Evolutionary conservation across 2,113 vertebrate genomes (phyloP).

Genomic region (Syrrhaptes paradoxus): DNA sequence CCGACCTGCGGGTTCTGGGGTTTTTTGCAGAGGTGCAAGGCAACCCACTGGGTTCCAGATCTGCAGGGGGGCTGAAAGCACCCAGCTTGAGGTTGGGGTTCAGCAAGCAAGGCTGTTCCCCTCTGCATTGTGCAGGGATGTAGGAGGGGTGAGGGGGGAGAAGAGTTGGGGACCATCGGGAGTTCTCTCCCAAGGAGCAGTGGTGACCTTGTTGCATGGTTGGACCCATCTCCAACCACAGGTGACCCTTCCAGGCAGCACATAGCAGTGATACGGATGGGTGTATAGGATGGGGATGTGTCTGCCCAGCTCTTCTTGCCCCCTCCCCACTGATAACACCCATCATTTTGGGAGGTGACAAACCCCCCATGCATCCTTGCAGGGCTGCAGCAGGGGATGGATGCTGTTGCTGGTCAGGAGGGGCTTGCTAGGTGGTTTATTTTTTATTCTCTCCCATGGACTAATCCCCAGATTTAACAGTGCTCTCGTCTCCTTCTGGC

Average conservation of each 20-base stretch:
- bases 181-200: background rate
- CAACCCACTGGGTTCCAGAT: background rate
- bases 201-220: fast-evolving
- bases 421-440: background rate
- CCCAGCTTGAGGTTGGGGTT: background rate
- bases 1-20: background rate
- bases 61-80: no score
- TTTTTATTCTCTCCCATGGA: background rate
- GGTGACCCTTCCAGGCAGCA: no score
- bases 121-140: background rate
- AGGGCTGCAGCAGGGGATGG: background rate
- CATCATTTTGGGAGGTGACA: no score
- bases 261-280: fast-evolving
- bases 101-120: fast-evolving
- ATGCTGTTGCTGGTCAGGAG: fast-evolving
- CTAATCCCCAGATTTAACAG: background rate
- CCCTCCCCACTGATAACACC: no score
- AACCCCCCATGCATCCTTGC: fast-evolving
- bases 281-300: fast-evolving
- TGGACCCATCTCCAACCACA: fast-evolving
- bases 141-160: background rate
- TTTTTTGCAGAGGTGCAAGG: background rate
- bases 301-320: background rate
- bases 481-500: background rate
- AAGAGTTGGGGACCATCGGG: background rate